phyloP scores from a whole-genome alignment of 2,797 vertebrate genomes.

The Eospalax fontanierii region DNA sequence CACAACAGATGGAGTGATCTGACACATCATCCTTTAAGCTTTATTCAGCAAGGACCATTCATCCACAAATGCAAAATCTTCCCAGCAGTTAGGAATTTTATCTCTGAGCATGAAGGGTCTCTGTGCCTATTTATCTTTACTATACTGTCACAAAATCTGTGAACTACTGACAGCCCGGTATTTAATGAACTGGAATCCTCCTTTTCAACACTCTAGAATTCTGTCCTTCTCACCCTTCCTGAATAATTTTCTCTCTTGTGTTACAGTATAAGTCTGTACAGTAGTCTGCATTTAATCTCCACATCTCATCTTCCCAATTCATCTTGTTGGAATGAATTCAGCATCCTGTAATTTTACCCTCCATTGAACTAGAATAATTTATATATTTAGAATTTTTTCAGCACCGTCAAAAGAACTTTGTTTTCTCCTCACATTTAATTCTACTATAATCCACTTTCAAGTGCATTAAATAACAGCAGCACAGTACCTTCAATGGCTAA shows the following conservation, averaged over 20 bases:
- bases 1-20: conserved; percentile 13
- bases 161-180: conserved; percentile 55
- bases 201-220: conserved; percentile 44
- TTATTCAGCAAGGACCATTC: conserved; percentile 56
- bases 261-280: conserved; percentile 80
- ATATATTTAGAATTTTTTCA: conserved; percentile 77
- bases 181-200: conserved; percentile 74
- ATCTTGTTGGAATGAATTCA: conserved; percentile 83
- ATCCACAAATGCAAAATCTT: conserved; percentile 59
- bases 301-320: conserved; percentile 80
- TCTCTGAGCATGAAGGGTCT: conserved; percentile 55
- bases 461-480: conserved; percentile 68
- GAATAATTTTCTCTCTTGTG: conserved; percentile 60
- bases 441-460: conserved; percentile 68
- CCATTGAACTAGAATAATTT: conserved; percentile 83
- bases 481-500: background rate
- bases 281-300: conserved; percentile 74
- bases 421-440: conserved; percentile 74
- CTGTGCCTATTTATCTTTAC: conserved; percentile 75
- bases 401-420: conserved; percentile 78
- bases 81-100: conserved; percentile 64
- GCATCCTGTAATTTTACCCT: conserved; percentile 83
- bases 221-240: background rate
- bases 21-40: conserved; percentile 46
- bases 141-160: conserved; percentile 67